phyloP scores from a whole-genome alignment of 2,888 invertebrate genomes.

The Tricholauxania praeusta region DNA sequence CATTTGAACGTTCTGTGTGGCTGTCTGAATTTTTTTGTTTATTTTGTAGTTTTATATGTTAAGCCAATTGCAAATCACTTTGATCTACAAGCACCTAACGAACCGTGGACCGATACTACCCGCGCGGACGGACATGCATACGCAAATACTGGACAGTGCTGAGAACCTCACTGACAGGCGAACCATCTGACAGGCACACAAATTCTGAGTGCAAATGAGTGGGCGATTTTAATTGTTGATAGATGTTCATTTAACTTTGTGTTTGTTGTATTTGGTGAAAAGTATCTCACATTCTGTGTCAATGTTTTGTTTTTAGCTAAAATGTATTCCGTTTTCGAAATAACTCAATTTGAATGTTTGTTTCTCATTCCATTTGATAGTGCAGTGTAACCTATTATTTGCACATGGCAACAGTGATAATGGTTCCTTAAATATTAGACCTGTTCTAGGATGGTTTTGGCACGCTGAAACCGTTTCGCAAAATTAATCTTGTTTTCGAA shows the following conservation, averaged over 20 bases:
- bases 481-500: too few relatives aligned
- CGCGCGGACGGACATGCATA: background rate
- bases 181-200: background rate
- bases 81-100: conserved; percentile 23
- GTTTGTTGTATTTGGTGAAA: background rate
- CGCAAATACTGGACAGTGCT: background rate
- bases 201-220: background rate
- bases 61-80: conserved; percentile 28
- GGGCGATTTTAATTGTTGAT: conserved; percentile 21
- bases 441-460: too few relatives aligned
- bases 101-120: background rate
- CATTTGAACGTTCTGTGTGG: background rate
- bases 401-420: too few relatives aligned
- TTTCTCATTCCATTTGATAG: too few relatives aligned
- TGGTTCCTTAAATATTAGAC: too few relatives aligned
- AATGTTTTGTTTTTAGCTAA: background rate
- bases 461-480: too few relatives aligned
- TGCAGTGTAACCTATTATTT: too few relatives aligned
- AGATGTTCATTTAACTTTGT: background rate
- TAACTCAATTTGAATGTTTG: too few relatives aligned
- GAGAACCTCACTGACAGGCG: background rate
- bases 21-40: background rate
- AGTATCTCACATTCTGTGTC: background rate
- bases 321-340: background rate
- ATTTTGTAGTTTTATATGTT: conserved; percentile 21